A percentile compares a stretch with the other conserved stretches of the same genome.
These are phyloP conservation scores for Suricata suricatta DNA, from an alignment of 2,113 vertebrate species.

Conservation along the genomic window DNA sequence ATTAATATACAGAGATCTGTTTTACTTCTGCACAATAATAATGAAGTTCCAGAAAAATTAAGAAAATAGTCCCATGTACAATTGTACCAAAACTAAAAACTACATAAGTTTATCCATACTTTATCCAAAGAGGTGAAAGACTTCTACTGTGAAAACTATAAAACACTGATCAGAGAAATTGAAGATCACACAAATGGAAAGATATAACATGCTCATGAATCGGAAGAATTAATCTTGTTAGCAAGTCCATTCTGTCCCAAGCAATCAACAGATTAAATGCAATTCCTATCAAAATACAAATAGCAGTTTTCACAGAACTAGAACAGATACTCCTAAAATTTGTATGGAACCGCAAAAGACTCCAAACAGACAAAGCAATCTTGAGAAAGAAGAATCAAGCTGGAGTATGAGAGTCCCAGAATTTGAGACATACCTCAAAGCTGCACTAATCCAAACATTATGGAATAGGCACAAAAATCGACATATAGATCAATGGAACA, in stretches of 20 bases:
- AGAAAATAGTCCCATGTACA: not conserved
- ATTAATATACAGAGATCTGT: not conserved
- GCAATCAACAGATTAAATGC: not conserved
- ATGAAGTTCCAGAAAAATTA: not conserved
- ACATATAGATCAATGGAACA: not conserved
- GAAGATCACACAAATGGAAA: not conserved
- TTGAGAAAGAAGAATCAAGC: not conserved
- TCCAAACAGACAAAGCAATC: not conserved
- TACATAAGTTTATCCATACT: not conserved
- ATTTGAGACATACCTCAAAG: not conserved
- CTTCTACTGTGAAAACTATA: not conserved
- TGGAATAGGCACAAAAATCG: not conserved
- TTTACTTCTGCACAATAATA: not conserved
- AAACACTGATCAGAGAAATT: not conserved
- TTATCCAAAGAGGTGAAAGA: not conserved
- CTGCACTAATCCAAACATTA: not conserved
- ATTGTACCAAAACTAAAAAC: not conserved
- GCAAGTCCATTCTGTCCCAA: not conserved
- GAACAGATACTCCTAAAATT: too few species aligned
- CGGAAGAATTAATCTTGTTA: not conserved
- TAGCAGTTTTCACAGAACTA: not conserved
- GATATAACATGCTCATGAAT: not conserved
- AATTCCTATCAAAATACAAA: not conserved
- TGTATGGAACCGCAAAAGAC: too few species aligned
- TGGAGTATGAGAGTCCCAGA: not conserved